phyloP scores from a whole-genome alignment of 2,113 vertebrate genomes.

The Benitochromis conjunctus region DNA sequence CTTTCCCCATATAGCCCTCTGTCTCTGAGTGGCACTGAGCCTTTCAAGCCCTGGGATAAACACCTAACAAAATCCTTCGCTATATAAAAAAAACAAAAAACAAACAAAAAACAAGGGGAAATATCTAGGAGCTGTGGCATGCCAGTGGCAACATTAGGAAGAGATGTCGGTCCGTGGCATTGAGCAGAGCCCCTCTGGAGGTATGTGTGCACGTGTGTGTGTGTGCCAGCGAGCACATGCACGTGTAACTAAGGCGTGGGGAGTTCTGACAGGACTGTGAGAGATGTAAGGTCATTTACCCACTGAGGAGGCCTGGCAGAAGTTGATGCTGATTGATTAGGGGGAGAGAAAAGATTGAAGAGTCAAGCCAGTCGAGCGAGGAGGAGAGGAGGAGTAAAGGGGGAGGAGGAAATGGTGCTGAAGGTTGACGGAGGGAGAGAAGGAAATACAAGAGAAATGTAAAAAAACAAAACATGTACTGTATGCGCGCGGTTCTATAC shows the following conservation, averaged over 20 bases:
- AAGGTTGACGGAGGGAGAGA: background rate
- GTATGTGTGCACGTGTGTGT: background rate
- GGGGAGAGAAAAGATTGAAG: slow-evolving; percentile 35
- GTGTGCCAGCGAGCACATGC: background rate
- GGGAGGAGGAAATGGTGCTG: background rate
- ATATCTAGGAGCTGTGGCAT: slow-evolving; percentile 43
- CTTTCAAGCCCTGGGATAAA: slow-evolving; percentile 43
- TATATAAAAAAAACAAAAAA: background rate
- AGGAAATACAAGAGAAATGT: background rate
- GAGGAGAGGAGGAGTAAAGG: background rate
- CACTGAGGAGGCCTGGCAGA: slow-evolving; percentile 55
- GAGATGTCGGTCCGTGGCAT: slow-evolving; percentile 33
- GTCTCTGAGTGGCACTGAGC: slow-evolving; percentile 48
- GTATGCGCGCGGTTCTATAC: background rate
- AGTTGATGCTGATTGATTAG: slow-evolving; percentile 66
- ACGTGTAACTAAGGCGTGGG: slow-evolving; percentile 6
- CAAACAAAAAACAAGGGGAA: slow-evolving; percentile 4
- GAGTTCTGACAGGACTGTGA: slow-evolving; percentile 53
- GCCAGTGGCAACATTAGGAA: slow-evolving; percentile 47
- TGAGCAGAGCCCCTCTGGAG: slow-evolving; percentile 24
- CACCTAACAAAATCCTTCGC: slow-evolving; percentile 42
- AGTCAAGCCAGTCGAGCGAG: background rate
- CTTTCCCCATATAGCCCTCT: slow-evolving; percentile 1
- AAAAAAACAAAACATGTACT: background rate
- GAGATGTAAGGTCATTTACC: slow-evolving; percentile 58